Percentiles rank a stretch among this genome's conserved stretches.
Conservation (phyloP, 35 echinoderm and acorn worm species). For the Apostichopus japonicus region DNA sequence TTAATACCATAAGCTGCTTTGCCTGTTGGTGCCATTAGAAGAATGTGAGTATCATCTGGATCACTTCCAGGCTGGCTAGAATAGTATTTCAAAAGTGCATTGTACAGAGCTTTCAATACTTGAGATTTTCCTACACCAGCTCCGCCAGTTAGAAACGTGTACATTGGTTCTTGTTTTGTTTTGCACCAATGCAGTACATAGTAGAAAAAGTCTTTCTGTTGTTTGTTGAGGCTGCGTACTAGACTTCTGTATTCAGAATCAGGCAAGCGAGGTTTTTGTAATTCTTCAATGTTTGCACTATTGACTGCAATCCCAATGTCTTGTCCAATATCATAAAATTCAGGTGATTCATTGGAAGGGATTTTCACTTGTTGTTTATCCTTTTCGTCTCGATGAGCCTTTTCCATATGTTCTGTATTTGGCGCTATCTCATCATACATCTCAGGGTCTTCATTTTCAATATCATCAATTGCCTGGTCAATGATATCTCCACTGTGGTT, state of each 20-base stretch:
- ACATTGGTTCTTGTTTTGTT: slow-evolving; percentile 6
- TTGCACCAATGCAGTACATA: slow-evolving; percentile 54
- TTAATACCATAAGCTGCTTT: slow-evolving; percentile 32
- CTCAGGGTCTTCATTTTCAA: no score
- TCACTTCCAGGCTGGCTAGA: neutral
- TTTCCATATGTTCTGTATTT: neutral
- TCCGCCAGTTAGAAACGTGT: slow-evolving; percentile 44
- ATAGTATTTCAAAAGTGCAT: slow-evolving; percentile 2
- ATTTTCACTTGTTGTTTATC: no score
- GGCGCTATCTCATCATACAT: no score
- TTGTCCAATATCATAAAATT: no score
- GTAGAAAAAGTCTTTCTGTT: slow-evolving; percentile 55
- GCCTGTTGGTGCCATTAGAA: slow-evolving; percentile 56
- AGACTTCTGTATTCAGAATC: neutral
- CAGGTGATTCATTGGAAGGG: no score
- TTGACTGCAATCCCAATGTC: no score
- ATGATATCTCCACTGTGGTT: no score
- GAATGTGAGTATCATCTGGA: slow-evolving; percentile 27
- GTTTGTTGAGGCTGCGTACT: slow-evolving; percentile 31
- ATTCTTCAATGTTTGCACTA: neutral
- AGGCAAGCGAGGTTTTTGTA: neutral
- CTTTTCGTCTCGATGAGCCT: no score
- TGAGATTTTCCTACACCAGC: slow-evolving; percentile 59
- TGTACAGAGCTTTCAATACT: slow-evolving; percentile 1
- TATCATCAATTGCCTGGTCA: no score